Base-by-base conservation (phyloP, 2,113 vertebrate species). In the Colaptes auratus region DNA sequence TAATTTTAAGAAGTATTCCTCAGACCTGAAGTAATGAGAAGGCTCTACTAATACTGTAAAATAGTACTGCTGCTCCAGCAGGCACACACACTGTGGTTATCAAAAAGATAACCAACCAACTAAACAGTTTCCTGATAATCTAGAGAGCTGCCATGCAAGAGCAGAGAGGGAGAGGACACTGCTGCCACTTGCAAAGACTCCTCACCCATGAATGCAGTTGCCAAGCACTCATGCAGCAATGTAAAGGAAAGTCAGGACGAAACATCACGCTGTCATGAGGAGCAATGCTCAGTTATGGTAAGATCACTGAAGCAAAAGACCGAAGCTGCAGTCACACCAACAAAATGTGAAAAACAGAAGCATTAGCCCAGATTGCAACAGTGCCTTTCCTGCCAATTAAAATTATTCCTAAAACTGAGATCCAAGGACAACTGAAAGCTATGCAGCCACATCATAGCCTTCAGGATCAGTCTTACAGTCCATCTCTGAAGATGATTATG, bases 221-320 rank as follows among this genome's bases (percentile, higher is more conserved):
- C 14, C 53, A 24, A 28, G 53, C 1, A 3, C 46, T 71, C 53
- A 8, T 36, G 24, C 24, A 33, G 59, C 27, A 50, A 70, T 33
- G 19, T 3, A 14, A 23, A 72, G 64, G 39, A 44, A 44, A 23
- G 39, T 39, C 0, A 0, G 24, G 39, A 46, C 59, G 15, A 8
- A 78, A 66, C 72, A 69, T 16, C 30, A 1, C 20, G n/a, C 30
- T 12, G n/a, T n/a, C 63, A 50, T 25, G 50, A 52, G 50, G 12
- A 52, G 21, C 63, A 0, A 1, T 4, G 9, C 77, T 15, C 12
- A 17, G n/a, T 11, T 52, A 53, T 3, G 0, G 0, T 5, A n/a
- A 53, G 24, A 58, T 56, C 42, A 18, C 31, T 3, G 35, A 63
- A 17, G 48, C 21, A 52, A 58, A 27, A 63, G 31, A 59, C 3